Evolutionary conservation across 1,140 invertebrate genomes (phyloP), one percentile per base, ranked within the genome.

Genomic region (Bombyx mandarina): DNA sequence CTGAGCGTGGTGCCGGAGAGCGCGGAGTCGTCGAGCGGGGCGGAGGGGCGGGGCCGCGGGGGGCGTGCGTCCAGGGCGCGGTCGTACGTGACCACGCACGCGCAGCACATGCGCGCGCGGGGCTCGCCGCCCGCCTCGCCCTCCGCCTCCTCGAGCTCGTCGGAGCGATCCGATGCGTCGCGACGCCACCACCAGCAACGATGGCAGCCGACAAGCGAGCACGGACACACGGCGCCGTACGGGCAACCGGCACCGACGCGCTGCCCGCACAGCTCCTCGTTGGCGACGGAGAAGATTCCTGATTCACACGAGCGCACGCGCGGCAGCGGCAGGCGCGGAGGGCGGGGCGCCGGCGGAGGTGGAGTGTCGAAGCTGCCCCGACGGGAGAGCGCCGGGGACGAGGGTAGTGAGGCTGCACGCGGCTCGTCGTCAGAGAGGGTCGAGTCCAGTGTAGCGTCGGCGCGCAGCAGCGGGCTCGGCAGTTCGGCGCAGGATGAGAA

Each of bases 231-330:
- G 48, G 77, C 77, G 54, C 72, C 71, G 63, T 73, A 73, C 56
- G 61, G 65, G 58, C 75, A 72, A 6, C 69, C 67, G 48, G 64
- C 61, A 50, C 62, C 54, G 26, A 59, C 65, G 57, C 77, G 73
- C 47, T 71, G 65, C 45, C 72, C 81, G 56, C 89, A 86, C 66
- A 90, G 89, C 70, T 94, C 93, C 73, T 94, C 93, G 67, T 94
- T 93, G 46, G 94, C 92, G 67, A 94, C 94, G 42, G 94, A 96
- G 88, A 95, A 97, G 69, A 96, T 96, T 1, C 95, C 95, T 43
- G 94, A 95, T 79, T 97, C 95, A 69, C 95, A 96, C 7, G 94
- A 96, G n/a, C 94, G 52, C 52, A 43, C 94, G 45, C 94, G 89
- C 95, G 88, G 6, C 71, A 45, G 56, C 7, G 45, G 45, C 12